Evolutionary conservation across 2,113 vertebrate species (phyloP), one percentile per base, ranked within the genome.

Genomic region (Romanogobio albipinnatus): DNA sequence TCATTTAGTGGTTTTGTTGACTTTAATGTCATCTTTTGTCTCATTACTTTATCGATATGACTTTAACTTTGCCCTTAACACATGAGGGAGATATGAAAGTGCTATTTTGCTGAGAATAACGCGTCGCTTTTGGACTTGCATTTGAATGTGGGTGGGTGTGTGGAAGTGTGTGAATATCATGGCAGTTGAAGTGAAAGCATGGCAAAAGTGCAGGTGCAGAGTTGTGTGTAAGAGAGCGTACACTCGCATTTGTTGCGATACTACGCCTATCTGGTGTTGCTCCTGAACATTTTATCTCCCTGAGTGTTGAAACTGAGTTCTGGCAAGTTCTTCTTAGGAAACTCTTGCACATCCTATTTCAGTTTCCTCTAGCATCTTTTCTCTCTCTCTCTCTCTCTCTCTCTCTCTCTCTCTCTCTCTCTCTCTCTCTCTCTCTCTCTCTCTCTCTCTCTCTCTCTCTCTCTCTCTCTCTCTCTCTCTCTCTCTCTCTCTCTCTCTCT

Each of bases 311-410:
- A 94, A 95, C 92, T 91, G 88, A 92, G 86, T 84, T 89, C 88
- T 90, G 92, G 91, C 92, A 93, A 91, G 91, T 90, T 92, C 90
- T 94, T 95, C 92, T 94, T 92, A 92, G 94, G 94, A 95, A 94
- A 94, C 92, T 92, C 90, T 94, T 93, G 91, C 94, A 94, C 94
- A 94, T 94, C 94, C 93, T 94, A 93, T 94, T 94, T 93, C 93
- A 93, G 91, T 92, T 95, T 95, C 94, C 94, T 93, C 92, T 92
- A 87, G 77, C 90, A 87, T 90, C 84, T 92, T 88, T 88, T 86
- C 87, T 88, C 84, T 92, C 90, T 90, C 0, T 51, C 4, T 86
- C 47, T 74, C 64, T 83, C 5, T 76, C 59, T 82, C 9, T 51
- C 29, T 84, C 58, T 76, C 71, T 26, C 73, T 51, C 47, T 76